A percentile compares a stretch with the other conserved stretches of the same genome.
Evolutionary conservation across 2,888 invertebrate species (phyloP).

Genomic region (Hirtodrosophila duncani): DNA sequence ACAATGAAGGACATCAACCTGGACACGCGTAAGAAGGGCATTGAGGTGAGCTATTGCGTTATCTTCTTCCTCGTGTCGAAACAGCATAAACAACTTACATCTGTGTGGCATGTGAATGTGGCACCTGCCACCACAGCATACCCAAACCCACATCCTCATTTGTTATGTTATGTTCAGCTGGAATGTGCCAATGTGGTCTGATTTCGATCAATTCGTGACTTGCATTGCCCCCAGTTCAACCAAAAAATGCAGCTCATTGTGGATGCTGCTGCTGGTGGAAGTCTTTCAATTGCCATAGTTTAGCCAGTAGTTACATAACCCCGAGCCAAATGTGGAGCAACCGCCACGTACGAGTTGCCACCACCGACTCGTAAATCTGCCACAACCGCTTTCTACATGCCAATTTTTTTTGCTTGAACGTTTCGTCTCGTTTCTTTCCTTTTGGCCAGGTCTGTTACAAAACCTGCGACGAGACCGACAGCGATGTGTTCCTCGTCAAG

Average conservation of each 20-base stretch:
- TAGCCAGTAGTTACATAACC: conserved; percentile 41
- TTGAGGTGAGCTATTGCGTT: conserved; percentile 73
- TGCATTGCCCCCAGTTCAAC: conserved; percentile 13
- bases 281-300: conserved; percentile 33
- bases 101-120: conserved; percentile 9
- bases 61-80: too few species aligned
- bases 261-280: conserved; percentile 18
- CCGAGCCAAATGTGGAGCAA: conserved; percentile 42
- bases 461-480: conserved; percentile 81
- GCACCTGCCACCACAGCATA: too few species aligned
- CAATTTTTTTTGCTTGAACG: conserved; percentile 10
- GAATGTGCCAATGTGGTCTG: conserved; percentile 18
- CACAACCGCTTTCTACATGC: conserved; percentile 20
- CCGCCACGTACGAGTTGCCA: conserved; percentile 9
- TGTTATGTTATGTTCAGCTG: conserved; percentile 15
- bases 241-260: conserved; percentile 23
- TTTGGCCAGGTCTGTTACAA: conserved; percentile 75
- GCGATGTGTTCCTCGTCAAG: conserved; percentile 85
- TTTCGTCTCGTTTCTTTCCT: conserved; percentile 9
- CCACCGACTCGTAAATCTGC: conserved; percentile 12
- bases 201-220: conserved; percentile 28
- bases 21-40: conserved; percentile 74
- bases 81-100: conserved; percentile 8
- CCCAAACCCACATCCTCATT: conserved; percentile 31
- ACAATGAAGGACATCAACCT: conserved; percentile 73